Percentiles rank a stretch among this genome's conserved stretches.
Conservation (phyloP, 2,113 vertebrate genomes). For the Leiothrix lutea region DNA sequence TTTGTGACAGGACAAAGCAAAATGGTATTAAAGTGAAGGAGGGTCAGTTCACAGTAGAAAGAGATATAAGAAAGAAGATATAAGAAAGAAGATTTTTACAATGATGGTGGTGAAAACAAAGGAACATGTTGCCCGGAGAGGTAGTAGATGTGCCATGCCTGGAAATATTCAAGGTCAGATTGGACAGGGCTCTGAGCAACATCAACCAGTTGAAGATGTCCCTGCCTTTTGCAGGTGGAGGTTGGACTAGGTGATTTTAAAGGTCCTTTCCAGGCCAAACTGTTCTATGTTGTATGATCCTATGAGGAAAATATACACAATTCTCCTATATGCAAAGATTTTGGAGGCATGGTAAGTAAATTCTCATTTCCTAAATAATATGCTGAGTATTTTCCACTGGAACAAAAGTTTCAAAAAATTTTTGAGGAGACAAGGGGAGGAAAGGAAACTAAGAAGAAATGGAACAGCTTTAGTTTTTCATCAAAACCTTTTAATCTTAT, state of each 20-base stretch:
- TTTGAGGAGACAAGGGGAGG: background rate
- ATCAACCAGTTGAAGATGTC: background rate
- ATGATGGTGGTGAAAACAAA: background rate
- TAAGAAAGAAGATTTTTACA: background rate
- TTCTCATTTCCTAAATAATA: background rate
- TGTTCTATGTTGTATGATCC: background rate
- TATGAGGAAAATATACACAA: background rate
- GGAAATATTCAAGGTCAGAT: background rate
- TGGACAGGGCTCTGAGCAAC: background rate
- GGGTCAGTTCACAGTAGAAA: background rate
- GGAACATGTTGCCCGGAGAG: rapidly evolving
- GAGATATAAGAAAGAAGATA: background rate
- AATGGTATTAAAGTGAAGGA: background rate
- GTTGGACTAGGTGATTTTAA: background rate
- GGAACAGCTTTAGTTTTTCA: background rate
- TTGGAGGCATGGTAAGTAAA: background rate
- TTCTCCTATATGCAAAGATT: background rate
- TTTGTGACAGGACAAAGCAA: background rate
- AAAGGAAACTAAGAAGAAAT: background rate
- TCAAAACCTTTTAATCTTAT: background rate
- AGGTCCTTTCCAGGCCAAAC: background rate
- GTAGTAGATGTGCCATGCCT: background rate
- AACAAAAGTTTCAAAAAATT: background rate
- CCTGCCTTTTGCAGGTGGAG: background rate
- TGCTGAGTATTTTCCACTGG: background rate